Evolutionary conservation across 2,888 invertebrate species (phyloP), one percentile per base, ranked within the genome.

Genomic region (Muscina levida): DNA sequence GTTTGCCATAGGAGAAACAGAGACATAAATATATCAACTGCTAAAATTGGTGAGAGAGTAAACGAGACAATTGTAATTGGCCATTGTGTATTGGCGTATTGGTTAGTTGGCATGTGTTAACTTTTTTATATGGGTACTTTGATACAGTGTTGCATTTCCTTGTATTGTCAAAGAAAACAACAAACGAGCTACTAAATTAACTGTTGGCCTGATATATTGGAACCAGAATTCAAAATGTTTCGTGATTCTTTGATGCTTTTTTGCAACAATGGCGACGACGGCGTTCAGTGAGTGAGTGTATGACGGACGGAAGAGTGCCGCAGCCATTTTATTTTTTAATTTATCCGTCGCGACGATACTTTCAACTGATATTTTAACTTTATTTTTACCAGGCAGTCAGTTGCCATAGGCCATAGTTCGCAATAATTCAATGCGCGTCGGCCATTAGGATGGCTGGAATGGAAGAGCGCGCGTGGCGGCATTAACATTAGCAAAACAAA

Each of bases 221-320:
- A 85, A 84, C 85, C 84, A 84, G 84, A 86, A 85, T 86, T 85
- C 83, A 84, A 85, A 86, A 85, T 86, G 86, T 85, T 86, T 85
- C 83, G 82, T 82, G 74, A 81, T 84, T 83, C 83, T 82, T 76
- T 79, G 66, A 22, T 39, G 15, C 46, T 39, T 59, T 66, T 70
- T 76, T 56, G n/a, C 72, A 77, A 76, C 80, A 72, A 46, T 71
- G 62, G 24, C 53, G 65, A 46, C 39, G n/a, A n/a, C 51, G 22
- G 66, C 31, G 51, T 6, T 19, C 22, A 22, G 11, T 51, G 19
- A 19, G 17, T 51, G 51, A 19, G 19, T 17, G 67, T 42, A 59
- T 44, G 48, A 57, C 42, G 72, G 26, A 42, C 37, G 51, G 19
- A 22, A 26, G 24, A 46, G 62, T 62, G 53, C 1, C 44, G 24